Evolutionary conservation across 1,140 invertebrate species (phyloP).

Genomic region (Phocides pigmalion): DNA sequence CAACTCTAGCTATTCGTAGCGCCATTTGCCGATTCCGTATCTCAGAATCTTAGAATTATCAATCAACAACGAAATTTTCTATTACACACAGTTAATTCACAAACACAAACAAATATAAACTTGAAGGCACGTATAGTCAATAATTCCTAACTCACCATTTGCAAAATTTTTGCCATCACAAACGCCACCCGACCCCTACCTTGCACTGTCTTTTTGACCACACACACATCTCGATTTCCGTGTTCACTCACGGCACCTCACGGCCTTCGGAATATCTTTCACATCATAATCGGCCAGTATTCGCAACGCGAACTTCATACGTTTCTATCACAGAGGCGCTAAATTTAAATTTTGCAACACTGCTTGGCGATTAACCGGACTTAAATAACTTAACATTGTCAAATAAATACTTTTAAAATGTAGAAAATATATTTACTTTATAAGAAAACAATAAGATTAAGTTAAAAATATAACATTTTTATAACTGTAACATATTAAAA

Average conservation of each 20-base stretch:
- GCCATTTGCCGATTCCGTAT: slow-evolving; percentile 83
- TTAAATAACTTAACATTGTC: neutral
- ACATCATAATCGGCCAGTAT: slow-evolving; percentile 83
- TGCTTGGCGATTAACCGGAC: neutral
- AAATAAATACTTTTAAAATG: neutral
- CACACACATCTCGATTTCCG: slow-evolving; percentile 85
- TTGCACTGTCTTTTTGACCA: slow-evolving; percentile 85
- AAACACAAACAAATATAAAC: slow-evolving; percentile 70
- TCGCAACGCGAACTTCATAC: slow-evolving; percentile 83
- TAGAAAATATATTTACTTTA: neutral
- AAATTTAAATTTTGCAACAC: slow-evolving; percentile 77
- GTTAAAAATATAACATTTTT: slow-evolving; percentile 10
- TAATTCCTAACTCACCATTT: slow-evolving; percentile 84
- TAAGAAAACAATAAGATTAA: neutral
- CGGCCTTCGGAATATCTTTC: slow-evolving; percentile 84
- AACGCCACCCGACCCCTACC: slow-evolving; percentile 84
- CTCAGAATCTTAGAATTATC: slow-evolving; percentile 78
- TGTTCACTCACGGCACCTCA: slow-evolving; percentile 84
- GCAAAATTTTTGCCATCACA: slow-evolving; percentile 84
- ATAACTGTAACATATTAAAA: neutral
- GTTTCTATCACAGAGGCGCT: slow-evolving; percentile 70
- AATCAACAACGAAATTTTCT: slow-evolving; percentile 77
- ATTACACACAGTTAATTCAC: slow-evolving; percentile 71
- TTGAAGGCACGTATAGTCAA: slow-evolving; percentile 68
- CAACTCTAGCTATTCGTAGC: slow-evolving; percentile 83